Percentiles rank a stretch among this genome's conserved stretches.
phyloP scores from a whole-genome alignment of 2,888 invertebrate species.

The Nemotelus pantherinus region DNA sequence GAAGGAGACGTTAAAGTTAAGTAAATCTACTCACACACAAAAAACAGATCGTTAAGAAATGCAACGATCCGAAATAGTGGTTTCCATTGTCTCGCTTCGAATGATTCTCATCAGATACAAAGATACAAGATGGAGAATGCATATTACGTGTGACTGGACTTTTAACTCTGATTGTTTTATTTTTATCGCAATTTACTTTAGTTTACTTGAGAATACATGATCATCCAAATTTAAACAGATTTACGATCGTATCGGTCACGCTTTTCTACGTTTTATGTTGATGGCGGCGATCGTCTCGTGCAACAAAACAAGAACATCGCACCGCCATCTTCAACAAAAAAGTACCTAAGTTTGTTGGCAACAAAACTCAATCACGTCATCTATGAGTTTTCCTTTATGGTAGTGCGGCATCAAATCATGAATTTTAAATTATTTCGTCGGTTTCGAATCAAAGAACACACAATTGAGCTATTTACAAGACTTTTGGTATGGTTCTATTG shows the following conservation, averaged over 20 bases:
- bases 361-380: constrained; percentile 1
- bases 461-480: no score
- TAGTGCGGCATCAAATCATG: not conserved
- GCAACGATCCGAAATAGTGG: constrained; percentile 35
- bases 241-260: constrained; percentile 16
- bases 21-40: no score
- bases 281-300: no score
- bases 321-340: not conserved
- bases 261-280: constrained; percentile 1
- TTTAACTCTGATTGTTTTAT: no score
- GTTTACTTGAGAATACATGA: not conserved
- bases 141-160: not conserved
- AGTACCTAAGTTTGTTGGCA: not conserved
- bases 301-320: no score
- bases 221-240: constrained; percentile 28
- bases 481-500: no score
- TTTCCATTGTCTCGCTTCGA: constrained; percentile 21
- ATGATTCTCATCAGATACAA: not conserved
- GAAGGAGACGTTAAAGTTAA: no score
- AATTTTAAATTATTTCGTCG: not conserved
- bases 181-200: not conserved
- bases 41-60: constrained; percentile 31
- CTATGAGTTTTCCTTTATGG: not conserved
- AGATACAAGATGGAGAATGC: not conserved
- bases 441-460: no score